A percentile compares a stretch with the other conserved stretches of the same genome.
phyloP scores from a whole-genome alignment of 92 coral and sea anemone genomes.

The Epizoanthus ramosus region DNA sequence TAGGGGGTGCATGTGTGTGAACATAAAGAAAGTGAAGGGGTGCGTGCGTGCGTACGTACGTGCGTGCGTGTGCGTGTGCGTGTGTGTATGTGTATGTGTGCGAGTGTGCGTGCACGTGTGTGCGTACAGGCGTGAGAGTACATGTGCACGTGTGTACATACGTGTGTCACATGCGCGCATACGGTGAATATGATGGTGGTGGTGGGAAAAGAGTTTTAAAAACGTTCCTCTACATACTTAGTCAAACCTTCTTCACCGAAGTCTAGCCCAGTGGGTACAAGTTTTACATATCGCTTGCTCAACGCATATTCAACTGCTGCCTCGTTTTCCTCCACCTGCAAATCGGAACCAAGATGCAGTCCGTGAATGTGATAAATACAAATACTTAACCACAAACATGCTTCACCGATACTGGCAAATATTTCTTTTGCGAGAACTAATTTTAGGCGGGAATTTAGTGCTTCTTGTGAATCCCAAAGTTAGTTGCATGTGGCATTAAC shows the following conservation, averaged over 20 bases:
- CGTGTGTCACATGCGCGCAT: too few species aligned
- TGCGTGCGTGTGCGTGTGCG: not conserved
- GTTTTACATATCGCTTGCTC: constrained; percentile 85
- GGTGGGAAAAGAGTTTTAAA: not conserved
- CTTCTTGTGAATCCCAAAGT: too few species aligned
- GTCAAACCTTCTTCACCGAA: constrained; percentile 94
- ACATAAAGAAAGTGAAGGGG: too few species aligned
- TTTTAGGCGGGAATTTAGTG: too few species aligned
- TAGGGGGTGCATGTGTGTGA: too few species aligned
- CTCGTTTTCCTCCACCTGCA: constrained; percentile 95
- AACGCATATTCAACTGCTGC: constrained; percentile 91
- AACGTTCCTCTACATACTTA: constrained; percentile 49
- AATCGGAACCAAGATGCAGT: not conserved
- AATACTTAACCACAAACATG: too few species aligned
- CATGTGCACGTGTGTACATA: too few species aligned
- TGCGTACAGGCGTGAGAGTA: too few species aligned
- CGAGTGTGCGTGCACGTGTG: not conserved
- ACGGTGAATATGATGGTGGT: not conserved
- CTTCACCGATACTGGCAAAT: too few species aligned
- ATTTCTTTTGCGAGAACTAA: too few species aligned
- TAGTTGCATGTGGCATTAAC: too few species aligned
- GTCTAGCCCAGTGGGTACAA: constrained; percentile 95
- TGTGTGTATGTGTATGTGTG: not conserved
- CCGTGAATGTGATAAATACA: not conserved
- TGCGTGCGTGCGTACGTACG: too few species aligned